Evolutionary conservation across 2,888 invertebrate genomes (phyloP).

Genomic region (Drosophila tanythrix): DNA sequence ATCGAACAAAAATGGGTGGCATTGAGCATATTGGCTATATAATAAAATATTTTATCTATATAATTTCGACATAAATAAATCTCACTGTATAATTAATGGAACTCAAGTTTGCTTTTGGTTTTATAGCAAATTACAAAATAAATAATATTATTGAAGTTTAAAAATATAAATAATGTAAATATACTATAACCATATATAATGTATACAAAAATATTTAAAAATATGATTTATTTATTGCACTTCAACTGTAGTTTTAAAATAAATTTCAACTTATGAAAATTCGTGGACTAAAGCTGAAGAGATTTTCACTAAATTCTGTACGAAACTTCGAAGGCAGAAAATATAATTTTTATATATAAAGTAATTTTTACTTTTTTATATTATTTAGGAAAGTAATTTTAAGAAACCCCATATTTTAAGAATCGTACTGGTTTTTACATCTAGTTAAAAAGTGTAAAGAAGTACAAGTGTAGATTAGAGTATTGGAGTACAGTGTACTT

Average conservation of each 20-base stretch:
- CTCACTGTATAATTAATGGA: not conserved
- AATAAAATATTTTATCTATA: not conserved
- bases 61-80: not conserved
- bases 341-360: not conserved
- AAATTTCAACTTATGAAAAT: no score
- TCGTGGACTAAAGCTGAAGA: no score
- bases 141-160: not conserved
- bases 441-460: not conserved
- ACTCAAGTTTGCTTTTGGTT: not conserved
- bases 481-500: not conserved
- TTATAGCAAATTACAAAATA: not conserved
- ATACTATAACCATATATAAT: not conserved
- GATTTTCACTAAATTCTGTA: no score
- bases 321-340: no score
- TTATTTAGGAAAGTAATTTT: not conserved
- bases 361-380: not conserved
- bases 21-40: slow-evolving; percentile 33
- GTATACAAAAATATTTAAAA: not conserved
- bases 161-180: not conserved
- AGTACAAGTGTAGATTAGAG: not conserved
- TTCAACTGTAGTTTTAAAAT: no score
- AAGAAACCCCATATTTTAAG: not conserved
- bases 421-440: not conserved
- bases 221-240: not conserved
- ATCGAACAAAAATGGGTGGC: slow-evolving; percentile 37